These are phyloP conservation scores for Lycophotia porphyrea DNA, from an alignment of 2,888 invertebrate species.

Conservation along the genomic window DNA sequence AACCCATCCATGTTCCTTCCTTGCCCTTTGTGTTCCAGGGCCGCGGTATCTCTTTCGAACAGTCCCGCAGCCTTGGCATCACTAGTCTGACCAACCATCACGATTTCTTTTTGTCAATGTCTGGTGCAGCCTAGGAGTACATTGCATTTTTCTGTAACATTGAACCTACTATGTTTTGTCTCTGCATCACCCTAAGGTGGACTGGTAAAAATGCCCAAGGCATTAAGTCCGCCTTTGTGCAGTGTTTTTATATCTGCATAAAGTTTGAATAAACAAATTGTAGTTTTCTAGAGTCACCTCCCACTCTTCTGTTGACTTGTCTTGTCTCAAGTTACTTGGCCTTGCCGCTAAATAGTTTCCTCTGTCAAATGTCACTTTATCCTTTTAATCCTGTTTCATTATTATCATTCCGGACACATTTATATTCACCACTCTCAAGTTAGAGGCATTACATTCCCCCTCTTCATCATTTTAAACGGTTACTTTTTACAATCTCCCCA, in stretches of 20 bases:
- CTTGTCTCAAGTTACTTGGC: neutral
- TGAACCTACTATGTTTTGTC: neutral
- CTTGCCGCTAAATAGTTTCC: neutral
- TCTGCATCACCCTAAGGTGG: neutral
- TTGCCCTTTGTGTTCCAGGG: no score
- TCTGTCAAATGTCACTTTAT: neutral
- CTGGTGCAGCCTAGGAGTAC: neutral
- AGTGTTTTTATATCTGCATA: no score
- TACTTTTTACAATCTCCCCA: neutral
- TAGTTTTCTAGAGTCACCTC: neutral
- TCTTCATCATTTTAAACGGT: slow-evolving; percentile 10
- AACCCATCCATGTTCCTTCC: no score
- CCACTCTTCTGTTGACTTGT: neutral
- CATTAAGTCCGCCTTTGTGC: neutral
- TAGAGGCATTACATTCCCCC: no score
- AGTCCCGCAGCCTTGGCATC: no score
- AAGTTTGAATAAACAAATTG: neutral
- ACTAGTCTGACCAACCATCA: no score
- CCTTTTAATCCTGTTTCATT: neutral
- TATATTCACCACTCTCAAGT: neutral
- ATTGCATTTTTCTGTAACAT: neutral
- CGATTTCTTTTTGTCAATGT: neutral
- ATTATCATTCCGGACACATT: neutral
- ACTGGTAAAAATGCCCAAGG: no score
- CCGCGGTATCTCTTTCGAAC: no score